Base-by-base conservation (phyloP, 2,797 vertebrate genomes). In the Alectoris magna region DNA sequence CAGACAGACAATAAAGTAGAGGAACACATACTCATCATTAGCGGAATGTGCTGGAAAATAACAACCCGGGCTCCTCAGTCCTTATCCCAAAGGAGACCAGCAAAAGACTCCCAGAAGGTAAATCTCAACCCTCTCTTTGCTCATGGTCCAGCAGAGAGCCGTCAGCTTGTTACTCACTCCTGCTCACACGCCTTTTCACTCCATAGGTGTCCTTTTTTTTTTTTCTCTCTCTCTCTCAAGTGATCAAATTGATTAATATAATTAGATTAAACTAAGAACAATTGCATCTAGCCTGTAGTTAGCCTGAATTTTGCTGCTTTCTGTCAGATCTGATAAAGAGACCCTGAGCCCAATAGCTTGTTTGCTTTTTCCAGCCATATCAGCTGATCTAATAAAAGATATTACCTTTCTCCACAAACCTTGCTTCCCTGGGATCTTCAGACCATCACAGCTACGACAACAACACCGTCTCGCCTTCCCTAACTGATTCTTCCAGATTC, bases 261-360 rank as follows among this genome's bases (percentile, higher is more conserved):
- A 95, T 96, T 93, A 92, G 64, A 87, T 93, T 91, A 93, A 92
- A 90, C 91, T 87, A 94, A 84, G 56, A 93, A 74, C 80, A 95
- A 92, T 88, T 95, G 87, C 74, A 86, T 86, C 67, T 88, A 93
- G 84, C 70, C 70, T 68, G 80, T 90, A 91, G 91, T 90, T 92
- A 76, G 76, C 55, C 78, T 90, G 76, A 90, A 78, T 93, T 88
- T 93, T 91, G 73, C 91, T 96, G 73, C 86, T 90, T 86, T 93
- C 87, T 85, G 93, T 92, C 88, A 90, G 90, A 82, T 78, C 89
- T 93, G 83, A 94, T 90, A 91, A 81, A 91, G 79, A 86, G 56
- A 87, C 29, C 36, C 79, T 19, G 64, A 86, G 83, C 60, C 90
- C 70, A 90, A 91, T 64, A 90, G 85, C 80, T 92, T 88, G 80